These are phyloP conservation scores for Apodemia zela DNA, from an alignment of 2,888 invertebrate species.

Conservation along the genomic window DNA sequence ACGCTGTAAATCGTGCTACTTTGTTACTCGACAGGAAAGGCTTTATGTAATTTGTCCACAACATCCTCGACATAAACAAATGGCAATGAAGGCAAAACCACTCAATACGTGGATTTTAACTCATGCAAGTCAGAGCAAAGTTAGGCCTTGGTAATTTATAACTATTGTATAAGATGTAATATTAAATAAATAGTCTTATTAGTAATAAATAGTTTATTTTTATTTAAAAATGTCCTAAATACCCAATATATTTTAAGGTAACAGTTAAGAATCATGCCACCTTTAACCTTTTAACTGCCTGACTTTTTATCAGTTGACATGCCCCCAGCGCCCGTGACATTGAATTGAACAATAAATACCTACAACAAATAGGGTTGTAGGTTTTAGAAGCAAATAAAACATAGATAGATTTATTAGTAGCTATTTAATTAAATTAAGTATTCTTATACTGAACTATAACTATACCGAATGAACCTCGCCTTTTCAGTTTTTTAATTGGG, in stretches of 20 bases:
- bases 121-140: constrained; percentile 84
- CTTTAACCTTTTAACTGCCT: too few relatives aligned
- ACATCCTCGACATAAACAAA: constrained; percentile 90
- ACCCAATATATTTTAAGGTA: not conserved
- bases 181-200: constrained; percentile 13
- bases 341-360: too few relatives aligned
- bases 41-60: constrained; percentile 87
- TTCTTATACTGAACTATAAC: too few relatives aligned
- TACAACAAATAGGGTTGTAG: too few relatives aligned
- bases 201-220: constrained; percentile 13
- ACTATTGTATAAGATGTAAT: not conserved
- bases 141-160: constrained; percentile 58
- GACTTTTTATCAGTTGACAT: too few relatives aligned
- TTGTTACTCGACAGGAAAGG: constrained; percentile 84
- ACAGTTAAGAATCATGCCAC: too few relatives aligned
- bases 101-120: constrained; percentile 88
- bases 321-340: too few relatives aligned
- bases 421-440: too few relatives aligned
- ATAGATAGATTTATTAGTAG: too few relatives aligned
- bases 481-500: too few relatives aligned
- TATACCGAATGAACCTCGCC: too few relatives aligned
- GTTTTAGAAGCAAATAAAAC: too few relatives aligned
- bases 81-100: constrained; percentile 84
- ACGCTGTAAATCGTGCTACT: constrained; percentile 90
- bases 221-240: not conserved